Evolutionary conservation across 2,113 vertebrate species (phyloP), one percentile per base, ranked within the genome.

Genomic region (Cathartes aura): DNA sequence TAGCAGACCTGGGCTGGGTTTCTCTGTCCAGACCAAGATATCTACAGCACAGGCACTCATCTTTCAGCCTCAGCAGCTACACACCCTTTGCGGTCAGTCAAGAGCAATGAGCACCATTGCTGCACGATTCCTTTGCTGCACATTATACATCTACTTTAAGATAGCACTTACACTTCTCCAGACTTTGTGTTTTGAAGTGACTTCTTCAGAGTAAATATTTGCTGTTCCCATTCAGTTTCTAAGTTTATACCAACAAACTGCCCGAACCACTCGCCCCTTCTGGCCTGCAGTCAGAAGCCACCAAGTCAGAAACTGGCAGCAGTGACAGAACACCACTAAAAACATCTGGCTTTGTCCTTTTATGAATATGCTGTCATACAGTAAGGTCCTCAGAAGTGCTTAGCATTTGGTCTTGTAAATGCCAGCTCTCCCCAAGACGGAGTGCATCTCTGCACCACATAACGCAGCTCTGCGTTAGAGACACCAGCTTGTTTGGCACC

Each of bases 41-140:
- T 5, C 42, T 11, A 5, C 20, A 36, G 45, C 45, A 26, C 72
- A 8, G 30, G 16, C 30, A n/a, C 43, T 10, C 16, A 24, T 45
- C 45, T 9, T n/a, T 30, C 62, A 52, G 24, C 43, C 52, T 34
- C 60, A 12, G 23, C 55, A 18, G 45, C 66, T 29, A 16, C 2
- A 3, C 19, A 11, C 45, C 55, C 36, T 18, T 27, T 13, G 19
- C 8, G 0, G 36, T 29, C 55, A 14, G 43, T 27, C 2, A 1
- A 23, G 55, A 76, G 42, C 55, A 23, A 29, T 1, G 11, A 34
- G 55, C 32, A 29, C 42, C 14, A 12, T 9, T 29, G 8, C 43
- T 23, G 26, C 56, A 47, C 8, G 1, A 59, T 29, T 47, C 53
- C 42, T 47, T 12, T 22, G 9, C 21, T 36, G 40, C 23, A 12